Evolutionary conservation across 2,888 invertebrate genomes (phyloP).

Genomic region (Epistrophe eligans): DNA sequence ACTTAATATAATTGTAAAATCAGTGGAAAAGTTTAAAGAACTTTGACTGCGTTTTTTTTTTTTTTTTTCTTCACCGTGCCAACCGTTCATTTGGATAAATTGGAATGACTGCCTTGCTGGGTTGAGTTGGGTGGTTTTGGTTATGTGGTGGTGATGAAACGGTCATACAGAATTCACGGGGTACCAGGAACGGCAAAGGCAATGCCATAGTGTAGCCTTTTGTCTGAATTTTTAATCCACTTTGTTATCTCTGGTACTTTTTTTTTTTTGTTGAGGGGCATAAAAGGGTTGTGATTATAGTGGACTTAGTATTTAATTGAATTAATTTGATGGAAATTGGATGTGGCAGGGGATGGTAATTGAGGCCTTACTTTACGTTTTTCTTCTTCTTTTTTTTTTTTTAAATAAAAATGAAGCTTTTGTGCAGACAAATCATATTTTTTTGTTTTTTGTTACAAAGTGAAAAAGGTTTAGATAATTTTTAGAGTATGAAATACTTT

Average conservation of each 20-base stretch:
- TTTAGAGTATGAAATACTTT: neutral
- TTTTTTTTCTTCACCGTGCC: constrained; percentile 25
- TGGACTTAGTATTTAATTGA: constrained; percentile 75
- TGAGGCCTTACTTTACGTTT: constrained; percentile 47
- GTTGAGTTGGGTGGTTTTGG: neutral
- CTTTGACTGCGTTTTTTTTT: constrained; percentile 61
- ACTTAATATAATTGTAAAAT: constrained; percentile 73
- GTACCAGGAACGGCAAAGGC: constrained; percentile 11
- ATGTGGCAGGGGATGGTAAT: constrained; percentile 59
- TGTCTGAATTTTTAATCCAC: constrained; percentile 62
- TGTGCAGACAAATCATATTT: constrained; percentile 29
- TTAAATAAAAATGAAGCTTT: constrained; percentile 27
- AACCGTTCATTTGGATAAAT: constrained; percentile 46
- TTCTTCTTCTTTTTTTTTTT: neutral
- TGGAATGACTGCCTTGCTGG: constrained; percentile 10
- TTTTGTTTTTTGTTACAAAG: constrained; percentile 12
- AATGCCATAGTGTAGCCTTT: constrained; percentile 34
- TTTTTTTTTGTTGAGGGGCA: constrained; percentile 27
- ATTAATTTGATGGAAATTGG: constrained; percentile 75
- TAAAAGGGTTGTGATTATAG: constrained; percentile 73
- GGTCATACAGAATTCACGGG: constrained; percentile 19
- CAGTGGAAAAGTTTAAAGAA: constrained; percentile 74
- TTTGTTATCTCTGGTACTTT: constrained; percentile 53
- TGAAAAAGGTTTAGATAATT: constrained; percentile 33
- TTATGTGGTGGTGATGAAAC: neutral